Base-by-base conservation (phyloP, 1,140 invertebrate genomes). In the Asbolus verrucosus region DNA sequence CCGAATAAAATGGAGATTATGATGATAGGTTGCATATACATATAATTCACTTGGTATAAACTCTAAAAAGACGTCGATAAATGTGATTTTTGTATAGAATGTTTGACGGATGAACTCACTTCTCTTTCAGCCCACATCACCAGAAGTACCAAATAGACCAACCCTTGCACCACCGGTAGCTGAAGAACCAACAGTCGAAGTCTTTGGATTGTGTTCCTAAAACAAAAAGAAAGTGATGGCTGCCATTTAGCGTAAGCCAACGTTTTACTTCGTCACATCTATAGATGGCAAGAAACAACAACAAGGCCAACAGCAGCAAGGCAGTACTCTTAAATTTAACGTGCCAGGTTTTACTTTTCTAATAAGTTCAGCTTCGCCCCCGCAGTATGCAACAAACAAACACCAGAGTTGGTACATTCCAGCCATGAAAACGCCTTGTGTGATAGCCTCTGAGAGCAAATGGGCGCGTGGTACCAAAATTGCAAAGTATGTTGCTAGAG, bases 251-350 rank as follows among this genome's bases (percentile, higher is more conserved):
- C n/a, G n/a, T n/a, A n/a, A n/a, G n/a, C n/a, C n/a, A n/a, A n/a
- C n/a, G n/a, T n/a, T 18, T 16, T 84, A 88, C 87, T 85, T 86
- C 65, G 83, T 81, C 13, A 89, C 79, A 60, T 81, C 76, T 5
- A 87, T 81, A 30, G 81, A 78, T 5, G 87, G 87, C 46, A 88
- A 74, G 11, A 84, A 79, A 19, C 66, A 78, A 71, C 87, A 89
- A 73, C 87, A 89, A 0, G 87, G 87, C 84, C 85, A 88, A 69
- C 87, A 89, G 70, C 87, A 89, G 73, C 87, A 88, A 1, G 88
- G 87, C 13, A 82, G 80, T 2, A 87, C 86, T 71, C 84, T 80
- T 0, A 85, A 81, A 73, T 84, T 84, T 41, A 88, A 75, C 1
- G 81, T 79, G 60, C 81, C 74, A 61, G 83, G 81, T 67, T 84